phyloP scores from a whole-genome alignment of 2,113 vertebrate species.

The Promerops cafer region DNA sequence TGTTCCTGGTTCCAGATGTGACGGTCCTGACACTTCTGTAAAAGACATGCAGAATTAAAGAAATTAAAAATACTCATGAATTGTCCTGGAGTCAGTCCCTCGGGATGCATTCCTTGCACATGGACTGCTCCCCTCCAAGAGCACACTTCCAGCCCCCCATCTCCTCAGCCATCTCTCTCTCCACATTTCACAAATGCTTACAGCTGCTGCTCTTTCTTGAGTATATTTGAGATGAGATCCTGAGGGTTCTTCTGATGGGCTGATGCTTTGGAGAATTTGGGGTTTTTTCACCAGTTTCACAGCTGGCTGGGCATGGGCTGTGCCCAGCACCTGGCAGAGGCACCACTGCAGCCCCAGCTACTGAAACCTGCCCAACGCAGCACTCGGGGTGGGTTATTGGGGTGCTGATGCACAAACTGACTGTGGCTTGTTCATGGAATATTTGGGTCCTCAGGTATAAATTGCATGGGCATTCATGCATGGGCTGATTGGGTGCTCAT shows the following conservation, averaged over 20 bases:
- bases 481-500: not conserved
- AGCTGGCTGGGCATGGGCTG: not conserved
- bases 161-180: not conserved
- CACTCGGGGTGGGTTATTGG: accelerated
- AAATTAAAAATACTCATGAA: not conserved
- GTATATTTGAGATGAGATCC: not conserved
- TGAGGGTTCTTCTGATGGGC: not conserved
- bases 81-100: not conserved
- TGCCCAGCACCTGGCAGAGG: not conserved
- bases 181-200: not conserved
- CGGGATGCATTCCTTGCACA: not conserved
- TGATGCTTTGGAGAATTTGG: not conserved
- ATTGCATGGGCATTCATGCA: not conserved
- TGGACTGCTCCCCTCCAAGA: not conserved
- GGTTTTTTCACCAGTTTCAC: not conserved
- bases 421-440: not conserved
- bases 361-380: accelerated
- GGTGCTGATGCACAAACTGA: not conserved
- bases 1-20: not conserved
- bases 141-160: not conserved
- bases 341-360: not conserved
- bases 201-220: not conserved
- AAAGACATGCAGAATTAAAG: not conserved
- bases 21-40: not conserved
- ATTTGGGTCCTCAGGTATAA: not conserved